These are phyloP conservation scores for Heterodera carotae DNA, from an alignment of 1,140 invertebrate genomes.

Conservation along the genomic window DNA sequence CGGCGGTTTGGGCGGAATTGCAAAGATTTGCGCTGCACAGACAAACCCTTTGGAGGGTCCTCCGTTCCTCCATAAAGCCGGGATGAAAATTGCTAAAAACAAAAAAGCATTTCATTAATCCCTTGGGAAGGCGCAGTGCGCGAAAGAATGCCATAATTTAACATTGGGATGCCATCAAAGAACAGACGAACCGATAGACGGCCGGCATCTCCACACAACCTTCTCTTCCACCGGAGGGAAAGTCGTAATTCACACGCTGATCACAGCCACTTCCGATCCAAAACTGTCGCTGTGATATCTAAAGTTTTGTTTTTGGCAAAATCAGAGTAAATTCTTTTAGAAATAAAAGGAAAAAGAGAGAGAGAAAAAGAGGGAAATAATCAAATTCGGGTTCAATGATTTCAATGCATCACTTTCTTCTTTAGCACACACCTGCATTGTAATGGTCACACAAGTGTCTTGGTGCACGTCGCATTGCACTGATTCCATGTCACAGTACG, in stretches of 20 bases:
- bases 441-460: slow-evolving; percentile 34
- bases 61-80: slow-evolving; percentile 34
- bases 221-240: slow-evolving; percentile 32
- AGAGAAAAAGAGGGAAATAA: background rate
- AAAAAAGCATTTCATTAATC: background rate
- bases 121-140: background rate
- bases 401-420: too few species aligned
- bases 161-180: too few species aligned
- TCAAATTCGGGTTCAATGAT: too few species aligned
- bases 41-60: slow-evolving; percentile 33
- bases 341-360: background rate
- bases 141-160: too few species aligned
- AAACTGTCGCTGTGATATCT: slow-evolving; percentile 15
- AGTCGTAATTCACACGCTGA: slow-evolving; percentile 38
- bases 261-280: slow-evolving; percentile 38
- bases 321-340: too few species aligned
- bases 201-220: slow-evolving; percentile 35
- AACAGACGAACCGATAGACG: slow-evolving; percentile 12
- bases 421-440: slow-evolving; percentile 25
- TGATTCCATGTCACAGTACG: slow-evolving; percentile 36
- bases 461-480: slow-evolving; percentile 30
- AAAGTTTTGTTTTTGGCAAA: too few species aligned
- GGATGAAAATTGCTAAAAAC: slow-evolving; percentile 29
- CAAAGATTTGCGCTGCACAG: slow-evolving; percentile 31
- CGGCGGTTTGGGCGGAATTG: slow-evolving; percentile 5